Percentiles rank a stretch among this genome's conserved stretches.
phyloP scores from a whole-genome alignment of 2,888 invertebrate genomes.

The Notodonta ziczac region DNA sequence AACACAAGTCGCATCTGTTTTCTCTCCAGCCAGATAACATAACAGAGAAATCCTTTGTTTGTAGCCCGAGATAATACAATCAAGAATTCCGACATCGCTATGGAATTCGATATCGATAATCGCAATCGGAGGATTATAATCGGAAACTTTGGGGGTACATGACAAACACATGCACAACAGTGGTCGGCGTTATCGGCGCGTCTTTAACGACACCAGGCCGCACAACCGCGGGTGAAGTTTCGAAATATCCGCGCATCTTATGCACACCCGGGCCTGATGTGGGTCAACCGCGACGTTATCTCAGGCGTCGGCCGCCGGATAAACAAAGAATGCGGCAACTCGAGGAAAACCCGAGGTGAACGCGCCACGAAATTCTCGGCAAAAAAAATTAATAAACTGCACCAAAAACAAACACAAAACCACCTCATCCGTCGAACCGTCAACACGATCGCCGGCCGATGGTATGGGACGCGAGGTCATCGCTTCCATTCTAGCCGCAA shows the following conservation, averaged over 20 bases:
- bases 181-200: conserved; percentile 47
- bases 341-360: conserved; percentile 43
- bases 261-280: conserved; percentile 51
- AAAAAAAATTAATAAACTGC: conserved; percentile 37
- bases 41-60: conserved; percentile 60
- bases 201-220: conserved; percentile 42
- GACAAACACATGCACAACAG: conserved; percentile 50
- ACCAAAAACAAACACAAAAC: conserved; percentile 73
- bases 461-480: conserved; percentile 64
- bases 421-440: conserved; percentile 55
- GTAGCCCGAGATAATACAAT: conserved; percentile 44
- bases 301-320: conserved; percentile 36
- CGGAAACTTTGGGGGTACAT: conserved; percentile 40
- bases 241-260: conserved; percentile 54
- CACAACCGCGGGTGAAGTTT: conserved; percentile 53
- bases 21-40: conserved; percentile 56
- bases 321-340: conserved; percentile 39
- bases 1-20: conserved; percentile 43
- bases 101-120: conserved; percentile 49
- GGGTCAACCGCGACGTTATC: conserved; percentile 62
- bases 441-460: conserved; percentile 43
- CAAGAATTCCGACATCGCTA: conserved; percentile 33
- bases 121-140: conserved; percentile 51
- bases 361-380: conserved; percentile 33
- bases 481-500: conserved; percentile 63